These are phyloP conservation scores for Oryzias sinensis DNA, from an alignment of 2,797 vertebrate species.

Conservation along the genomic window DNA sequence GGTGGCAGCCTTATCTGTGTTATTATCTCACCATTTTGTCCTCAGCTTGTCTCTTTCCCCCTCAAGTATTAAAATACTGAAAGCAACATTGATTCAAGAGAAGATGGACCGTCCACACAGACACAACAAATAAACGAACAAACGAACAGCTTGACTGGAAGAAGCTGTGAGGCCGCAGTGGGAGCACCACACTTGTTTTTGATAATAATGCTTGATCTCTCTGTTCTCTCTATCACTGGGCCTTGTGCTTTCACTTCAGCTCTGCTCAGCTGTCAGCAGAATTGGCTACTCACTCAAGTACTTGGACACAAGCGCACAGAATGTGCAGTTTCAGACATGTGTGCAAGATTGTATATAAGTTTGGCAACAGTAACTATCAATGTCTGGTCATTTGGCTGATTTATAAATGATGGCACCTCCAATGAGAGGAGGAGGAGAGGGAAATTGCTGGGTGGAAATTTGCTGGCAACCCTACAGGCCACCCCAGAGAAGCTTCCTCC, in stretches of 20 bases:
- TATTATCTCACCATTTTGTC: slow-evolving; percentile 12
- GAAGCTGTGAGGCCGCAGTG: slow-evolving; percentile 56
- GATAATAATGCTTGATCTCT: slow-evolving; percentile 64
- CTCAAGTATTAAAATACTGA: slow-evolving; percentile 34
- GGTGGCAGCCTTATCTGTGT: background rate
- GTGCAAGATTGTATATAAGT: slow-evolving; percentile 16
- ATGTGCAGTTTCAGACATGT: background rate
- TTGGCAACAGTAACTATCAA: slow-evolving; percentile 42
- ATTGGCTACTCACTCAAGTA: slow-evolving; percentile 35
- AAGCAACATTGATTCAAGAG: slow-evolving; percentile 51
- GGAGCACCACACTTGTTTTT: slow-evolving; percentile 56
- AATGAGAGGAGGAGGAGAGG: too few species aligned
- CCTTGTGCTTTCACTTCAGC: slow-evolving; percentile 55
- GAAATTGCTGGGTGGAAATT: too few species aligned
- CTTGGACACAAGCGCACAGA: background rate
- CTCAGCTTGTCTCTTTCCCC: slow-evolving; percentile 12
- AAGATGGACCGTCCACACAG: slow-evolving; percentile 35
- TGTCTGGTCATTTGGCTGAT: background rate
- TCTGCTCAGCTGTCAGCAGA: slow-evolving; percentile 53
- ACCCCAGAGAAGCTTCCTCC: too few species aligned
- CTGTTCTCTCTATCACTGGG: slow-evolving; percentile 54
- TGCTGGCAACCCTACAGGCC: too few species aligned
- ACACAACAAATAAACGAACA: slow-evolving; percentile 59
- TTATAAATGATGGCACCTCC: background rate
- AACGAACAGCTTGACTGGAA: slow-evolving; percentile 59